These are phyloP conservation scores for Kryptolebias ocellatus DNA, from an alignment of 2,797 vertebrate genomes.

Conservation along the genomic window DNA sequence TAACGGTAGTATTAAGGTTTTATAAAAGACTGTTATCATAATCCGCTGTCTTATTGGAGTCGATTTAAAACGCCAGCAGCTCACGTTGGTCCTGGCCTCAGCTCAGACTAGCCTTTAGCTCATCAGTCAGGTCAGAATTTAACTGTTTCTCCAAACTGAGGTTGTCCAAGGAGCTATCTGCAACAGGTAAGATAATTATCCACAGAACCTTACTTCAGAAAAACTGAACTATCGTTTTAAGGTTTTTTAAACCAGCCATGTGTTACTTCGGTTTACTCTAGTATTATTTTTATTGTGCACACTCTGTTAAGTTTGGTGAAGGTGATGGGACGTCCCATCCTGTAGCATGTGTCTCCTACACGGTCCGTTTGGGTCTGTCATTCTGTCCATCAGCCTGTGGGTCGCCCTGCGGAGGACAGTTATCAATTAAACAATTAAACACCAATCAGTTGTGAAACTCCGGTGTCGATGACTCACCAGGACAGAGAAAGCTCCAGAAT, in stretches of 20 bases:
- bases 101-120: too few relatives aligned
- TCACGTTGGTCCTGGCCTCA: too few relatives aligned
- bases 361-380: conserved; percentile 49
- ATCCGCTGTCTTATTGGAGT: too few relatives aligned
- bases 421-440: conserved; percentile 10
- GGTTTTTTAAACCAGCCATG: conserved; percentile 31
- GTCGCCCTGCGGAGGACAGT: conserved; percentile 63
- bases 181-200: too few relatives aligned
- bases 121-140: too few relatives aligned
- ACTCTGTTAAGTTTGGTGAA: conserved; percentile 2
- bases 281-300: conserved; percentile 7
- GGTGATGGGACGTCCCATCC: background rate
- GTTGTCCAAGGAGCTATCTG: too few relatives aligned
- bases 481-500: conserved; percentile 68
- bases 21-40: too few relatives aligned
- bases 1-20: too few relatives aligned
- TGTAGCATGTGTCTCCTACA: conserved; percentile 27
- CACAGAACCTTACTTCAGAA: too few relatives aligned
- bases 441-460: conserved; percentile 1
- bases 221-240: background rate
- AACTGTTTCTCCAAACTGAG: too few relatives aligned
- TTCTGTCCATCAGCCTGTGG: conserved; percentile 45
- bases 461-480: conserved; percentile 58
- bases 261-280: conserved; percentile 23
- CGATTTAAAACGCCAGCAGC: too few relatives aligned